Base-by-base conservation (phyloP, 2,113 vertebrate species). In the Oncorhynchus tshawytscha region DNA sequence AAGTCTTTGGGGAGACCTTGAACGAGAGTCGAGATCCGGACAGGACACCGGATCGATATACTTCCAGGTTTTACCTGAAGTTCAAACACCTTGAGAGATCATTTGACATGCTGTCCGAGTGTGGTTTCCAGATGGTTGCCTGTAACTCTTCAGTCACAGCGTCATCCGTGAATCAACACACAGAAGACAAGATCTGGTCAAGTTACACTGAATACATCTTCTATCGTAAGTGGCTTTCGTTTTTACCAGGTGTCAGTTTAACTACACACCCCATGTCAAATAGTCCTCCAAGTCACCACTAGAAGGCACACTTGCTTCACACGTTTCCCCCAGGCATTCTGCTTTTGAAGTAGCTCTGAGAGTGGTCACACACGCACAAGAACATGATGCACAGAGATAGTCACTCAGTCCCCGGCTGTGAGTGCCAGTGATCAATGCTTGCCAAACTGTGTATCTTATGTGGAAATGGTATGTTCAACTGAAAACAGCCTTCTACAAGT, bases 171-270 rank as follows among this genome's bases (percentile, higher is more conserved):
- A 97, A 93, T 91, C 97, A 98, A 79, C 95, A 96, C 87, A 95
- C 95, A 2, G 98, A 99, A 5, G 97, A 99, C 93, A 99, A 97
- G 93, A 90, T 96, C 90, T 99, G 98, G 98, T 97, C 96, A 87
- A 99, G 96, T 91, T 99, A 99, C 94, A 99, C 97, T 0, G 98
- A 99, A 93, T 99, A 99, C 0, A 96, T 99, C 91, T 99, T 99
- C 89, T 99, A 98, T 93, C 96, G 98, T 99, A 96, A 99, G 98
- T 99, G 34, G 8, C 29, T 34, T 39, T 45, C 2, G 9, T 48
- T 6, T 4, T 48, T 29, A 11, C 29, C 20, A 39, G 29, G 48
- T 18, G 18, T 45, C 39, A 18, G 51, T 18, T 7, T 54, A 54
- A 54, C 20, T 25, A 64, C n/a, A 64, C 24, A 13, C 11, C 9